Conservation (phyloP, 2,113 vertebrate species). For the Xyrauchen texanus region DNA sequence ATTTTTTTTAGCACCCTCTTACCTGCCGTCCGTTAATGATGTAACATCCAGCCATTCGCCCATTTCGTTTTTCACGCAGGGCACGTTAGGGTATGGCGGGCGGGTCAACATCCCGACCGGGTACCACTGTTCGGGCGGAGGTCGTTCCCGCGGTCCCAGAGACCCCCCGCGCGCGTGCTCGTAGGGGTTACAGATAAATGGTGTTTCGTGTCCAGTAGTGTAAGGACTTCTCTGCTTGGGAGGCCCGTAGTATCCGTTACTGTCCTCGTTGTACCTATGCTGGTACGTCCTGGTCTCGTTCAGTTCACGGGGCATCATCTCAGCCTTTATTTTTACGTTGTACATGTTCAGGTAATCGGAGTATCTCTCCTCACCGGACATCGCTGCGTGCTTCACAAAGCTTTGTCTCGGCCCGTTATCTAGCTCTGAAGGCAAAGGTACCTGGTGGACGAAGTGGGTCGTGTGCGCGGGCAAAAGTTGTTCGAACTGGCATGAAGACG, state of each 20-base stretch:
- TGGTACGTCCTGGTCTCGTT: conserved; percentile 55
- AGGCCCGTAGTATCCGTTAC: conserved; percentile 55
- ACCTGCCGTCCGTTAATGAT: conserved; percentile 83
- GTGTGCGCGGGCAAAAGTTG: conserved; percentile 47
- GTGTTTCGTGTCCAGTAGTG: conserved; percentile 43
- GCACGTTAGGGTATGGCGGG: conserved; percentile 72
- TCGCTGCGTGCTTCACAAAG: conserved; percentile 32
- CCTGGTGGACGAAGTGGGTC: conserved; percentile 49
- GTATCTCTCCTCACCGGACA: conserved; percentile 49
- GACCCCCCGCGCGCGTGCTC: conserved; percentile 60
- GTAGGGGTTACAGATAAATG: conserved; percentile 68
- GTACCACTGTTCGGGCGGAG: conserved; percentile 79
- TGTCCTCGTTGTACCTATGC: conserved; percentile 60
- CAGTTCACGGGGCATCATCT: conserved; percentile 32
- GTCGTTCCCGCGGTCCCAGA: conserved; percentile 51
- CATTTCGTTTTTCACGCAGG: conserved; percentile 84
- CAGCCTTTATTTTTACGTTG: conserved; percentile 68
- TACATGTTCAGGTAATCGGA: conserved; percentile 55
- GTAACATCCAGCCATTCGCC: conserved; percentile 84
- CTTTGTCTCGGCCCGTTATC: conserved; percentile 39
- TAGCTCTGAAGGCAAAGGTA: neutral
- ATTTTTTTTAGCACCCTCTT: conserved; percentile 57
- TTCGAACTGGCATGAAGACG: conserved; percentile 61
- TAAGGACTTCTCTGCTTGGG: conserved; percentile 66
- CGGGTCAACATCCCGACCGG: conserved; percentile 76